Evolutionary conservation across 2,113 vertebrate species (phyloP).

Genomic region (zebrafish (Danio rerio)): GRCz12tu NC_133195.1:41837001-41837500

Average conservation of each 20-base stretch:
- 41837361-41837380: too few species aligned
- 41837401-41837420: too few species aligned
- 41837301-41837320: background rate
- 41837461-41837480: too few species aligned
- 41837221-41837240: slow-evolving; percentile 10
- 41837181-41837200: slow-evolving; percentile 6
- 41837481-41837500: too few species aligned
- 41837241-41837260: background rate
- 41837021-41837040: background rate
- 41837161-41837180: background rate
- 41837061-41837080: background rate
- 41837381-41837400: too few species aligned
- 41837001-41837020: background rate
- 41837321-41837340: background rate
- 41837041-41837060: background rate
- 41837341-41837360: background rate
- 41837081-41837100: background rate
- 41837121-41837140: background rate
- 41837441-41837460: too few species aligned
- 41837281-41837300: slow-evolving; percentile 3
- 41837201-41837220: background rate
- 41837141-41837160: slow-evolving; percentile 15
- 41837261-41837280: background rate
- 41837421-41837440: too few species aligned
- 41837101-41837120: background rate